Percentiles rank a stretch among this genome's conserved stretches.
phyloP scores from a whole-genome alignment of 2,888 invertebrate species.

The Diabrotica balteata region DNA sequence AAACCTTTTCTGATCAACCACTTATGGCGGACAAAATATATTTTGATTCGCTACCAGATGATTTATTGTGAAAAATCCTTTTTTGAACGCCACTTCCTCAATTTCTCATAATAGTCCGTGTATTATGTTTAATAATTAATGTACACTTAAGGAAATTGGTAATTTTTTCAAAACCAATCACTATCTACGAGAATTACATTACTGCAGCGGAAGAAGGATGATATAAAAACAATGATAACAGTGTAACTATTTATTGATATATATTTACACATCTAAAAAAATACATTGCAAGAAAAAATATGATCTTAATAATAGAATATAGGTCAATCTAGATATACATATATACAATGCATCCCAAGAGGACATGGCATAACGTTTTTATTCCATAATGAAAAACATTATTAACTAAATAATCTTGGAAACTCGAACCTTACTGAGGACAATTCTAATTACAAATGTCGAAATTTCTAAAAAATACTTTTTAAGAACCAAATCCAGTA shows the following conservation, averaged over 20 bases:
- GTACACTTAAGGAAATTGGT: too few species aligned
- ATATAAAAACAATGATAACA: constrained; percentile 13
- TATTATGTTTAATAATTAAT: too few species aligned
- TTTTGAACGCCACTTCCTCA: too few species aligned
- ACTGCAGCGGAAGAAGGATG: too few species aligned
- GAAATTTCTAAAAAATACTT: constrained; percentile 14
- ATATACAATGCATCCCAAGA: constrained; percentile 55
- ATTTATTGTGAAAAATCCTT: too few species aligned
- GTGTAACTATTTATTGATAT: constrained; percentile 50
- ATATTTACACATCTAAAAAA: constrained; percentile 61
- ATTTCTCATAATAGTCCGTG: too few species aligned
- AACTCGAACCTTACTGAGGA: constrained; percentile 19
- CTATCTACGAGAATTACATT: too few species aligned
- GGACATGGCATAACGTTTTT: constrained; percentile 50
- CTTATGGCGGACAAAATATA: too few species aligned
- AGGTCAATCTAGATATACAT: constrained; percentile 61
- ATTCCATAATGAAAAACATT: constrained; percentile 30
- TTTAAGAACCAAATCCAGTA: not conserved
- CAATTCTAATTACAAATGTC: constrained; percentile 20
- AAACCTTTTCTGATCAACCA: too few species aligned
- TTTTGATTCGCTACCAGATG: too few species aligned
- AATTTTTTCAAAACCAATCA: too few species aligned
- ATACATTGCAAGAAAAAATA: constrained; percentile 62
- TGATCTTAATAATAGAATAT: constrained; percentile 56
- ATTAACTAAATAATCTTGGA: constrained; percentile 22